Base-by-base conservation (phyloP, 2,113 vertebrate genomes). In the Typhlomys cinereus region DNA sequence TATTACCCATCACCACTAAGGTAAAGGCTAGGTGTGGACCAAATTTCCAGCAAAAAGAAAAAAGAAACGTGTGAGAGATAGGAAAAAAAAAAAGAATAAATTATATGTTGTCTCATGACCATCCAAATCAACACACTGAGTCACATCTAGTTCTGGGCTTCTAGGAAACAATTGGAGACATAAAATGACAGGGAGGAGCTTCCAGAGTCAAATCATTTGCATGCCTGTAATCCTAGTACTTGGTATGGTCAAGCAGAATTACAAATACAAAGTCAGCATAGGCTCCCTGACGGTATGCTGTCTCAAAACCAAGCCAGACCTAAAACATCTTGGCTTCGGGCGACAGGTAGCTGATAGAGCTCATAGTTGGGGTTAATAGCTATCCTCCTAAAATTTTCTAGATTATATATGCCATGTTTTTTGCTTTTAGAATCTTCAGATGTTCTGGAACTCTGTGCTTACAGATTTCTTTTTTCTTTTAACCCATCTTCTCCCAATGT, bases 401-500 rank as follows among this genome's bases (percentile, higher is more conserved):
- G 20, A 36, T 78, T 54, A 20, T 70, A 7, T 66, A 70, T 74
- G 70, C 79, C 12, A 62, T 44, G 6, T 85, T 41, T 46, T 54
- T 81, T 85, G 52, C 34, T 91, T 85, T 73, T 67, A 71, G 88
- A 93, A 23, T 71, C 44, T 46, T 76, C 27, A 71, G 67, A 12
- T 59, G 59, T 88, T 95, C 90, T 87, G 39, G 66, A 94, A 64
- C 76, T 86, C 34, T 79, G 48, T 76, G n/a, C 29, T 83, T 66
- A 21, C 4, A 85, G 69, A 57, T 23, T 79, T 69, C 39, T 44
- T 54, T 76, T 39, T 85, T 64, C 44, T 76, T 64, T 23, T 92
- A 74, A 81, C 54, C n/a, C 50, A 21, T 90, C 41, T 70, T 85
- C 50, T 93, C 82, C 46, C 23, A 85, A 0, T 78, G n/a, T 17